A percentile compares a stretch with the other conserved stretches of the same genome.
These are phyloP conservation scores for Cecidostiba fungosa DNA, from an alignment of 2,888 invertebrate genomes.

Conservation along the genomic window DNA sequence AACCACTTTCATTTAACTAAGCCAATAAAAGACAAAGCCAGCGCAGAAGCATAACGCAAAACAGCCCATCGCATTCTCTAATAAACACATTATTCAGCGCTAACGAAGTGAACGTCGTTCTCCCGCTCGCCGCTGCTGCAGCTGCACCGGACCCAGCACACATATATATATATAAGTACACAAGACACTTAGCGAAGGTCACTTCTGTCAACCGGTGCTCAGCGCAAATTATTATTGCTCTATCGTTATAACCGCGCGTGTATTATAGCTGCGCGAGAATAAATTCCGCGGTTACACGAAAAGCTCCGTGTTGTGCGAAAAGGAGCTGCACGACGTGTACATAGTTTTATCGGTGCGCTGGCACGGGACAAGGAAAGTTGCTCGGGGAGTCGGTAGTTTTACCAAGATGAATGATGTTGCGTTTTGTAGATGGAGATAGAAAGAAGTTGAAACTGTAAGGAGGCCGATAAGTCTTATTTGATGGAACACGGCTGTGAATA, in stretches of 20 bases:
- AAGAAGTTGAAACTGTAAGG: neutral
- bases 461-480: neutral
- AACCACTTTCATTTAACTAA: no score
- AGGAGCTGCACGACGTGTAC: neutral
- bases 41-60: no score
- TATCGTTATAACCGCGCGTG: conserved; percentile 28
- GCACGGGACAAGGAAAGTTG: conserved; percentile 27
- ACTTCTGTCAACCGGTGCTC: conserved; percentile 7
- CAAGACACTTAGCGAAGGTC: conserved; percentile 27
- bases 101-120: conserved; percentile 19
- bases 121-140: neutral
- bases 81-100: conserved; percentile 28
- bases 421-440: neutral
- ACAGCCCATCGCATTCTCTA: neutral
- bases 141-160: neutral
- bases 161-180: neutral
- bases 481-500: neutral
- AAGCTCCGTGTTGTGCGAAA: neutral
- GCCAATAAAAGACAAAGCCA: neutral
- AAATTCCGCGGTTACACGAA: conserved; percentile 9
- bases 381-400: neutral
- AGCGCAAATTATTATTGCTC: conserved; percentile 2
- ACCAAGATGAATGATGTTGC: conserved; percentile 35
- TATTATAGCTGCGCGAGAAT: neutral
- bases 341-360: conserved; percentile 34